These are phyloP conservation scores for Carcharodon carcharias DNA, from an alignment of 2,797 vertebrate species.

Conservation along the genomic window DNA sequence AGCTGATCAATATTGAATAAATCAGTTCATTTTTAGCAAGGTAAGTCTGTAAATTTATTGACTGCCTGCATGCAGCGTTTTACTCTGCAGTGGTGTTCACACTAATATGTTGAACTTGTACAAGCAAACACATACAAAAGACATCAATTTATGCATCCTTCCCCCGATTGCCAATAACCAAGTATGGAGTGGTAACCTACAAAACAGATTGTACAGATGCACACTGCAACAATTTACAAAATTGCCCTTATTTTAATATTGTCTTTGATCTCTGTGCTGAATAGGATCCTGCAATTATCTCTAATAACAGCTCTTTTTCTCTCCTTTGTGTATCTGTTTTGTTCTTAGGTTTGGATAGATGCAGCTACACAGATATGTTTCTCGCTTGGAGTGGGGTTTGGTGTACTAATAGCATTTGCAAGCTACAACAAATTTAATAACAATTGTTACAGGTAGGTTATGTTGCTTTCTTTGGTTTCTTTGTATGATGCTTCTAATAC, in stretches of 20 bases:
- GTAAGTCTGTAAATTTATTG: not conserved
- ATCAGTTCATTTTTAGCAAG: not conserved
- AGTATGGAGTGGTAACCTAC: slow-evolving; percentile 62
- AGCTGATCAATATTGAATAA: slow-evolving; percentile 23
- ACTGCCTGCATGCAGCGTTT: not conserved
- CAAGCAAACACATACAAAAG: not conserved
- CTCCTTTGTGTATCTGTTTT: slow-evolving; percentile 44
- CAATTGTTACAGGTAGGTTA: slow-evolving; percentile 78
- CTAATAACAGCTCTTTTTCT: slow-evolving; percentile 72
- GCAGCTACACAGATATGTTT: slow-evolving; percentile 88
- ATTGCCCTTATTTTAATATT: slow-evolving; percentile 74
- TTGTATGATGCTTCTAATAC: not conserved
- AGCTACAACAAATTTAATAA: slow-evolving; percentile 93
- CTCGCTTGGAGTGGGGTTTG: slow-evolving; percentile 86
- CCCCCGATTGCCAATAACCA: slow-evolving; percentile 45
- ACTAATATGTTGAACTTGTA: not conserved
- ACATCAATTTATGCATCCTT: slow-evolving; percentile 41
- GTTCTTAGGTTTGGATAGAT: slow-evolving; percentile 83
- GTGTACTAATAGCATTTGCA: slow-evolving; percentile 87
- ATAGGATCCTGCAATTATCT: slow-evolving; percentile 86
- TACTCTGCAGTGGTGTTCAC: not conserved
- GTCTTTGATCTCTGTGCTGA: slow-evolving; percentile 81
- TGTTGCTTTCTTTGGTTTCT: not conserved
- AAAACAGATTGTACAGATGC: slow-evolving; percentile 77
- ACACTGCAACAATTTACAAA: slow-evolving; percentile 75